A percentile compares a stretch with the other conserved stretches of the same genome.
These are phyloP conservation scores for Hybos culiciformis DNA, from an alignment of 2,888 invertebrate genomes.

Conservation along the genomic window DNA sequence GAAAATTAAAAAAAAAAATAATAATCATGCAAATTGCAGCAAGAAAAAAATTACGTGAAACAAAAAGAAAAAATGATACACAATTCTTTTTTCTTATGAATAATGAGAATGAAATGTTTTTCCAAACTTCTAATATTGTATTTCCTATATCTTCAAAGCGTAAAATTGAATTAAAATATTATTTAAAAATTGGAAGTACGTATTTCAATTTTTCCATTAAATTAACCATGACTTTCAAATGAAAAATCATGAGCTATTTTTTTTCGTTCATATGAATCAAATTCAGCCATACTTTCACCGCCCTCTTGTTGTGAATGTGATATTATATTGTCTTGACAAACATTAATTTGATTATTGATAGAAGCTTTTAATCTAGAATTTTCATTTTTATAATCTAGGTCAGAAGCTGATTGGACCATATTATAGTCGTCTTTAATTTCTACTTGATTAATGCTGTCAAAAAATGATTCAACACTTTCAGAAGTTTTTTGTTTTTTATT, in stretches of 20 bases:
- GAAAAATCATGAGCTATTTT: conserved; percentile 15
- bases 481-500: background rate
- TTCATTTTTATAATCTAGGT: background rate
- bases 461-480: conserved; percentile 8
- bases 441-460: conserved; percentile 16
- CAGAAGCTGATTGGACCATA: background rate
- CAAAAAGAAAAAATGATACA: background rate
- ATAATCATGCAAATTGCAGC: no score
- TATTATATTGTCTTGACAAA: no score
- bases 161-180: background rate
- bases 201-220: background rate
- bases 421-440: conserved; percentile 2
- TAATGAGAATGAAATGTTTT: background rate
- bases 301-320: conserved; percentile 7
- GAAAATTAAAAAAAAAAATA: no score
- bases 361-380: background rate
- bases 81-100: background rate
- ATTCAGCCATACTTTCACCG: conserved; percentile 17
- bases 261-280: conserved; percentile 13
- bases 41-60: background rate
- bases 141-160: no score
- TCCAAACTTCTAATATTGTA: no score
- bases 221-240: conserved; percentile 11
- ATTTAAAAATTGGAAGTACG: no score
- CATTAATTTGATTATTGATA: background rate